phyloP scores from a whole-genome alignment of 1,140 invertebrate species.

The Drosophila bocqueti region DNA sequence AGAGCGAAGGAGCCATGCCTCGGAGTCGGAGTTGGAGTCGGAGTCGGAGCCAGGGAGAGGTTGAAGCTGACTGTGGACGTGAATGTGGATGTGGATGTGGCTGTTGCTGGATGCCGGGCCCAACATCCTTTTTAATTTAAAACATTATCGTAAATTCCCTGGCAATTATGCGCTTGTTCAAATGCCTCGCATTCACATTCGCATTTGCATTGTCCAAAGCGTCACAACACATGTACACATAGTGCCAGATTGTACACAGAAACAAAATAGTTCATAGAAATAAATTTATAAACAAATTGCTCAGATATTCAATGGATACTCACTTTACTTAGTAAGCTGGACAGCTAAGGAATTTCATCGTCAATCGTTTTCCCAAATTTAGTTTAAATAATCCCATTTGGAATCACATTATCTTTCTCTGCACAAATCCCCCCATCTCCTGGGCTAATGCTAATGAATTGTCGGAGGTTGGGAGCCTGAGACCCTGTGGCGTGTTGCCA shows the following conservation, averaged over 20 bases:
- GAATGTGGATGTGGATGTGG: neutral
- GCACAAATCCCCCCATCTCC: conserved; percentile 1
- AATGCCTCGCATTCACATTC: conserved; percentile 57
- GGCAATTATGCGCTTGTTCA: conserved; percentile 82
- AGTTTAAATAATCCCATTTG: neutral
- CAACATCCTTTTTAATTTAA: conserved; percentile 82
- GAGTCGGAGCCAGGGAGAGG: conserved; percentile 2
- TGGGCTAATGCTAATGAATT: conserved; percentile 57
- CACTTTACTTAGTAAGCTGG: neutral
- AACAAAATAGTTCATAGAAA: neutral
- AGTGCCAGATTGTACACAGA: conserved; percentile 6
- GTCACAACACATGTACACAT: conserved; percentile 56
- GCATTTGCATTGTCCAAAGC: conserved; percentile 56
- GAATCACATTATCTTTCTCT: conserved; percentile 2
- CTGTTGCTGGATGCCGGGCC: conserved; percentile 13
- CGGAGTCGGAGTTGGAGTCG: neutral
- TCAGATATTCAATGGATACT: neutral
- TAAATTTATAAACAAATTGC: neutral
- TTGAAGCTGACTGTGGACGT: neutral
- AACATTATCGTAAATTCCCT: conserved; percentile 83
- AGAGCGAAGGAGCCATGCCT: conserved; percentile 16
- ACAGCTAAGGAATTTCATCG: neutral
- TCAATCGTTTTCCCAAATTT: neutral
- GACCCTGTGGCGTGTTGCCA: conserved; percentile 69
- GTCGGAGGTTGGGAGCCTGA: conserved; percentile 36